Conservation (phyloP, 1,140 invertebrate species). For the Portunus trituberculatus region DNA sequence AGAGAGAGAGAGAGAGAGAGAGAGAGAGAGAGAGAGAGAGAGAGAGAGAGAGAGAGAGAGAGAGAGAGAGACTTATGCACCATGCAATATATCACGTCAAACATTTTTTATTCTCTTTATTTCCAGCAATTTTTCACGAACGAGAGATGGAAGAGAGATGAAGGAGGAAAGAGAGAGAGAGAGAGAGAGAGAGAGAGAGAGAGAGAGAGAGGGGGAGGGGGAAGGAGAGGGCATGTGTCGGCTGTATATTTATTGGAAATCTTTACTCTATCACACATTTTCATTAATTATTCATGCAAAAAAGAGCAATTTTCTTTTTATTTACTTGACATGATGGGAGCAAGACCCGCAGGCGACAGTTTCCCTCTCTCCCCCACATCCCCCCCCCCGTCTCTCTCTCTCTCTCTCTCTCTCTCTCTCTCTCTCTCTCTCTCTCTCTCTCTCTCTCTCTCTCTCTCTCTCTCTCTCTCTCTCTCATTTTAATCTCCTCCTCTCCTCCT, state of each 20-base stretch:
- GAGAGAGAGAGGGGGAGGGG: background rate
- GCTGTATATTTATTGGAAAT: too few species aligned
- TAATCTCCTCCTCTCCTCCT: too few species aligned
- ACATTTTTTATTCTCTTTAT: too few species aligned
- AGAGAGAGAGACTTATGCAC: background rate
- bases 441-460: background rate
- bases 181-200: background rate
- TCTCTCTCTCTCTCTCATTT: background rate
- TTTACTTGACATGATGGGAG: background rate
- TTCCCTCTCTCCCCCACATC: too few species aligned
- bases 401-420: constrained; percentile 5
- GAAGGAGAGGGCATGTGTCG: background rate
- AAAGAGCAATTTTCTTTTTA: background rate
- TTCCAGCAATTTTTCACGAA: too few species aligned
- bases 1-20: background rate
- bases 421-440: background rate
- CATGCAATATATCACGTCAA: too few species aligned
- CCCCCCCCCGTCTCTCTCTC: constrained; percentile 42
- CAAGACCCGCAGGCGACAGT: background rate
- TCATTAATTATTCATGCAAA: background rate
- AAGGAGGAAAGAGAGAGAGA: background rate
- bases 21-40: too few species aligned
- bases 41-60: background rate
- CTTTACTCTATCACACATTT: background rate
- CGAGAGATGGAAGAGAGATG: background rate